phyloP scores from a whole-genome alignment of 1,140 invertebrate genomes.

The Lepidurus packardi region DNA sequence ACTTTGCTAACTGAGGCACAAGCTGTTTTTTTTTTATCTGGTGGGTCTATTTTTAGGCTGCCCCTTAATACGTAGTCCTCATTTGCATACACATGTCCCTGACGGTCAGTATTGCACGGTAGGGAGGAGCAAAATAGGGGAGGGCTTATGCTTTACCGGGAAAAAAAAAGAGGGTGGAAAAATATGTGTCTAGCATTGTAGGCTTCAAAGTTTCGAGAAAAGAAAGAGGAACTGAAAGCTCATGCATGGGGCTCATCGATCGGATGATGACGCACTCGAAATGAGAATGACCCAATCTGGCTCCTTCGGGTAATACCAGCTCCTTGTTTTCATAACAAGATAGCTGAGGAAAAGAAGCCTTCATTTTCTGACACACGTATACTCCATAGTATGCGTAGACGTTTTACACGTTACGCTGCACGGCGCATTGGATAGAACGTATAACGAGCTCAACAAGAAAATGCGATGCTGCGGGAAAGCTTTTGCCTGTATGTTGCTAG shows the following conservation, averaged over 20 bases:
- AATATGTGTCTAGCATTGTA: neutral
- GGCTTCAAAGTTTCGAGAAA: neutral
- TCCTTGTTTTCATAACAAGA: conserved; percentile 12
- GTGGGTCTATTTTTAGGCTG: too few relatives aligned
- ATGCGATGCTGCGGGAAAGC: neutral
- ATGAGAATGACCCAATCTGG: conserved; percentile 15
- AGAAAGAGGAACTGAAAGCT: conserved; percentile 7
- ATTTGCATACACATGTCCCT: too few relatives aligned
- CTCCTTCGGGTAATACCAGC: neutral
- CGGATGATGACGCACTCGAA: conserved; percentile 8
- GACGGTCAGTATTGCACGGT: neutral
- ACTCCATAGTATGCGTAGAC: neutral
- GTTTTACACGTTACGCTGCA: neutral
- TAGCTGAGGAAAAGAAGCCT: conserved; percentile 14
- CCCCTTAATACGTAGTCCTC: too few relatives aligned
- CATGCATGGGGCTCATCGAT: conserved; percentile 9
- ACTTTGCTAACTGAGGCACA: too few relatives aligned
- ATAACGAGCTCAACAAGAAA: neutral
- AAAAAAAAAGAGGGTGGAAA: neutral
- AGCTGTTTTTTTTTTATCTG: too few relatives aligned
- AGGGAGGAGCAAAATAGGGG: neutral
- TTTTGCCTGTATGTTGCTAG: neutral
- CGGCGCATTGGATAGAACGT: neutral
- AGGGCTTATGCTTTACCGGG: neutral
- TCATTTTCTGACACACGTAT: conserved; percentile 9